Conservation (phyloP, 2,113 vertebrate genomes). For the Sarotherodon lohbergeri region DNA sequence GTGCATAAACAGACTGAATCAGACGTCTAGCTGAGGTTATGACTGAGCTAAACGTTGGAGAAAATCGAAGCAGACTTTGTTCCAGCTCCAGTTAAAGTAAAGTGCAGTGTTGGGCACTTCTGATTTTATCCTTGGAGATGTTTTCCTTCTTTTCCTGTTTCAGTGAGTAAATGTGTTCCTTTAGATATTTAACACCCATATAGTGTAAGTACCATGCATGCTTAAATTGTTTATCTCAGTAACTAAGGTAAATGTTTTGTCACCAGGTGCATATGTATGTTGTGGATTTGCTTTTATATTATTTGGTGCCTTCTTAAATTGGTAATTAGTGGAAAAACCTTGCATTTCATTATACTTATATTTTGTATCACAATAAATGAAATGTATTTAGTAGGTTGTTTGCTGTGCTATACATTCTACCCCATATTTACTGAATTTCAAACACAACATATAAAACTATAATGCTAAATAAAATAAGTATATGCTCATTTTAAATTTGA, state of each 20-base stretch:
- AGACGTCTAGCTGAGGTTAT: slow-evolving; percentile 30
- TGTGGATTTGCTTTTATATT: neutral
- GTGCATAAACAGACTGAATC: slow-evolving; percentile 22
- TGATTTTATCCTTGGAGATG: neutral
- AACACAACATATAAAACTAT: neutral
- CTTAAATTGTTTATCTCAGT: neutral
- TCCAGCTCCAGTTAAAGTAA: neutral
- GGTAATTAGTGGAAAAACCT: neutral
- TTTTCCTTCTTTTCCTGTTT: neutral
- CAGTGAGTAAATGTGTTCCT: neutral
- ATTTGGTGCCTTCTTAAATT: neutral
- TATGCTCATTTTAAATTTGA: neutral
- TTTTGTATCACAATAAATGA: neutral
- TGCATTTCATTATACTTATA: neutral
- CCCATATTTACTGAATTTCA: neutral
- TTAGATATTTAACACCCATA: neutral
- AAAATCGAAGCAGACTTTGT: neutral
- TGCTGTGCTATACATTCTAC: neutral
- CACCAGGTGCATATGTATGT: neutral
- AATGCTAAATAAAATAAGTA: neutral
- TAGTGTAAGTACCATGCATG: neutral
- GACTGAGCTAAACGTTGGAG: slow-evolving; percentile 24
- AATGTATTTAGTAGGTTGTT: neutral
- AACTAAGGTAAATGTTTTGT: neutral
- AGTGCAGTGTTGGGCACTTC: neutral